Conservation (phyloP, 2,113 vertebrate genomes). For the Alouatta palliata region DNA sequence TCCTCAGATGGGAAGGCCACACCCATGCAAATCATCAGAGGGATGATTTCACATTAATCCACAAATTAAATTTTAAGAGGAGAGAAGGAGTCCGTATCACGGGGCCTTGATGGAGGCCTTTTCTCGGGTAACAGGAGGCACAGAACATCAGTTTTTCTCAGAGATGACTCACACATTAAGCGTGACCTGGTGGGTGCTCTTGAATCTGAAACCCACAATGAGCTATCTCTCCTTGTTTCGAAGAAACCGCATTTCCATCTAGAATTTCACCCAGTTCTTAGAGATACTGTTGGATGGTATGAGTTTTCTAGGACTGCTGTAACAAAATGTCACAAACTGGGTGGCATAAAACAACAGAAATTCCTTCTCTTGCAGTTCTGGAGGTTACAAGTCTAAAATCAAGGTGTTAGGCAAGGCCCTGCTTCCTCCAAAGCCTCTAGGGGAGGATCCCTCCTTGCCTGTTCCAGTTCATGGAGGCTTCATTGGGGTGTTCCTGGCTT, state of each 20-base stretch:
- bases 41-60: not conserved
- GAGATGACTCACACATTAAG: not conserved
- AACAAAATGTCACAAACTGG: not conserved
- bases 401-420: fast-evolving
- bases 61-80: not conserved
- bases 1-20: not conserved
- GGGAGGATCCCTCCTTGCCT: too few species aligned
- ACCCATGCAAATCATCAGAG: not conserved
- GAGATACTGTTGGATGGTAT: not conserved
- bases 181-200: not conserved
- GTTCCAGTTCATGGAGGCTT: not conserved
- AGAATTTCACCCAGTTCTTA: not conserved
- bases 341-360: not conserved
- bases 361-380: not conserved
- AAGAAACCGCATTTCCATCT: not conserved
- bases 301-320: not conserved
- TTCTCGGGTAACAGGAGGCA: not conserved
- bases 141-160: too few species aligned
- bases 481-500: not conserved
- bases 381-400: not conserved
- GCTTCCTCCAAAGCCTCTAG: too few species aligned
- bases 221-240: not conserved
- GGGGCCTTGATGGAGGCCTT: not conserved
- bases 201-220: not conserved
- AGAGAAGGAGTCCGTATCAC: not conserved